Base-by-base conservation (phyloP, 2,888 invertebrate genomes). In the Drepana falcataria region DNA sequence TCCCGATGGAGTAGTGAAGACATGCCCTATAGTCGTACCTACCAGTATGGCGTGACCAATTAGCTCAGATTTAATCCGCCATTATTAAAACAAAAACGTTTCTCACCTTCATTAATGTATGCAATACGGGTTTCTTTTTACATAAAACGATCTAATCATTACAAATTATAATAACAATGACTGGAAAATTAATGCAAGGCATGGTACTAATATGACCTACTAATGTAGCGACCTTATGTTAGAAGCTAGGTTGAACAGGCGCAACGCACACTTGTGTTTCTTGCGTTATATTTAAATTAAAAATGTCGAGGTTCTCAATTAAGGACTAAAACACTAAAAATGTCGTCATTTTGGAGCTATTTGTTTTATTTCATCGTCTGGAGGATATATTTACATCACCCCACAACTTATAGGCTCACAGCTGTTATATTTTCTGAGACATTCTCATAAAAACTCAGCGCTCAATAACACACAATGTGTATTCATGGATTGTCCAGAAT, bases 91-190 rank as follows among this genome's bases (percentile, higher is more conserved):
- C 21, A 48, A 48, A 33, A 21, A 48, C 48, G 33, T 48, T 34
- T 34, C 3, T 5, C 48, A 48, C 48, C 33, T 48, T 1, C 7
- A 34, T 49, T 37, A 49, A 49, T 49, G 35, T 35, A 49, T 37
- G 37, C 37, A 37, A 49, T 9, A 48, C 49, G 51, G 54, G 54
- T 58, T 49, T 55, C 53, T 51, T 59, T 54, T 57, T 55, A 56
- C 48, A 49, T 53, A 53, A 60, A 59, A 21, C 57, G 53, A 56
- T 60, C 69, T 71, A 69, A 74, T 77, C 70, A 63, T 55, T 63
- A 65, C 63, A 63, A 73, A 80, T 80, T 80, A 71, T 68, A 71
- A 72, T 74, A 75, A 77, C 71, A 75, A 78, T 74, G 66, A 66
- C 67, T 63, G 55, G 65, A 57, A 73, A 76, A 76, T 75, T 69